Conservation (phyloP, 2,888 invertebrate species). For the Dusona sp. region DNA sequence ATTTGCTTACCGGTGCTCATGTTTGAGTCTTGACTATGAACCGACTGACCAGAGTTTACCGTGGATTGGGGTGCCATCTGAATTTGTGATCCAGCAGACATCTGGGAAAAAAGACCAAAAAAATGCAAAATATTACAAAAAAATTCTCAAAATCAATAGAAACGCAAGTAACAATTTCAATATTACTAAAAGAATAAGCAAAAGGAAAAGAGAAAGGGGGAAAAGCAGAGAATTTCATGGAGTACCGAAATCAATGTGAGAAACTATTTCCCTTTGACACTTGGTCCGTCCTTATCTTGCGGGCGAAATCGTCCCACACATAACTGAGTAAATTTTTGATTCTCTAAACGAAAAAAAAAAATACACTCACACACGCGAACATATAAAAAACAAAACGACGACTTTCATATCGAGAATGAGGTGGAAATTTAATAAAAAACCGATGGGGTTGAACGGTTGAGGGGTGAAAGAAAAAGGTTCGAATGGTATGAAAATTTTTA, state of each 20-base stretch:
- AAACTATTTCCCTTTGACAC: conserved; percentile 52
- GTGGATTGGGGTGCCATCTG: conserved; percentile 98
- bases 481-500: conserved; percentile 7
- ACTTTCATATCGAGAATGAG: background rate
- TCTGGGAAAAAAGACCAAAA: conserved; percentile 87
- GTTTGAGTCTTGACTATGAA: conserved; percentile 98
- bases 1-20: conserved; percentile 95
- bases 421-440: background rate
- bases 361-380: conserved; percentile 5
- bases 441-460: background rate
- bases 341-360: conserved; percentile 21
- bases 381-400: conserved; percentile 23
- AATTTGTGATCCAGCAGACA: conserved; percentile 98
- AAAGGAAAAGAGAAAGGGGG: background rate
- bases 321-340: conserved; percentile 22
- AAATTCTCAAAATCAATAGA: background rate
- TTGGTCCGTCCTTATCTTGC: conserved; percentile 26
- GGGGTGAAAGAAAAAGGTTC: background rate
- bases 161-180: background rate
- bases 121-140: background rate
- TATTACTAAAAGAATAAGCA: background rate
- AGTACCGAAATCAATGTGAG: conserved; percentile 63
- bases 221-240: conserved; percentile 1
- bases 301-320: conserved; percentile 17
- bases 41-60: conserved; percentile 92